A percentile compares a stretch with the other conserved stretches of the same genome.
Conservation (phyloP, 2,888 invertebrate species). For the Drosophila mimetica region DNA sequence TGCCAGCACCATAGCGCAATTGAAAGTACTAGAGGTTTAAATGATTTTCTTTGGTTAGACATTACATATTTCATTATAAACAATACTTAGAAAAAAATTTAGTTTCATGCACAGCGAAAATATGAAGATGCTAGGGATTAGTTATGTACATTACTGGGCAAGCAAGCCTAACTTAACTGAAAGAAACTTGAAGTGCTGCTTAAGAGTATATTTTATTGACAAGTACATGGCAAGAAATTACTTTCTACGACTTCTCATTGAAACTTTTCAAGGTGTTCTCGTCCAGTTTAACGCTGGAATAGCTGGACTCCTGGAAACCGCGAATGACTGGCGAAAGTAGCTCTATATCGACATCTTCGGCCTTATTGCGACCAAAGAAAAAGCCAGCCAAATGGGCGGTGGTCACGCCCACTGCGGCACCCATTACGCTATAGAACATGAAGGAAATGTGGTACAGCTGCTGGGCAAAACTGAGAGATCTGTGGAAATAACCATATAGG, state of each 20-base stretch:
- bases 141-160: not conserved
- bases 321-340: conserved; percentile 88
- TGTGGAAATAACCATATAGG: conserved; percentile 2
- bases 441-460: conserved; percentile 88
- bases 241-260: conserved; percentile 45
- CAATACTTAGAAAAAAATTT: not conserved
- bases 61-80: not conserved
- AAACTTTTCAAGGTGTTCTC: conserved; percentile 51
- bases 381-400: conserved; percentile 87
- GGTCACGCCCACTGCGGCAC: conserved; percentile 86
- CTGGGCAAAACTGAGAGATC: conserved; percentile 61
- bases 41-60: conserved; percentile 3
- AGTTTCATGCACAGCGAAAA: not conserved
- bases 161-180: not conserved
- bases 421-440: conserved; percentile 88
- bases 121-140: not conserved
- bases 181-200: not conserved
- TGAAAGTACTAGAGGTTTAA: conserved; percentile 88
- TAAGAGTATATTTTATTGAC: conserved; percentile 48
- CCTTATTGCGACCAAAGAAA: conserved; percentile 85
- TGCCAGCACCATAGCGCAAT: conserved; percentile 88
- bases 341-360: conserved; percentile 86
- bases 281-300: conserved; percentile 71
- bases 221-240: conserved; percentile 22
- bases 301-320: conserved; percentile 82